Percentiles rank a stretch among this genome's conserved stretches.
Conservation (phyloP, 2,797 vertebrate genomes). For the Sebastolobus altivelis region DNA sequence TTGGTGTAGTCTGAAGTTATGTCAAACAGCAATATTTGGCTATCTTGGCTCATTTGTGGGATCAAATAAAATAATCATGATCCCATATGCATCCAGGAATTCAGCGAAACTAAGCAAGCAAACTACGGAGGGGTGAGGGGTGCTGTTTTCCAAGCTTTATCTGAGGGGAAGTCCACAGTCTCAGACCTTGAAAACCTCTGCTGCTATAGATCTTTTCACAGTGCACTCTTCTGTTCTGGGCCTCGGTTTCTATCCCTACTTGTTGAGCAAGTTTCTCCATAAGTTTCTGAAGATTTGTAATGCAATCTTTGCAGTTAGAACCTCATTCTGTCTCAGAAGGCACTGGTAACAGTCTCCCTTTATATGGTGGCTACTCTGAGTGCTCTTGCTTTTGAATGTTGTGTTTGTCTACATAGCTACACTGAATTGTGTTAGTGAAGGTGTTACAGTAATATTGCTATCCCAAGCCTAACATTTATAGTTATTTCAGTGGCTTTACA, state of each 20-base stretch:
- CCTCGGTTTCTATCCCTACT: neutral
- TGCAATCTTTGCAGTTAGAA: neutral
- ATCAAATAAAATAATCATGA: neutral
- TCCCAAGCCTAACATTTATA: neutral
- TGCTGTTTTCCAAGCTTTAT: neutral
- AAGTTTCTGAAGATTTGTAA: neutral
- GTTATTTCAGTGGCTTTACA: neutral
- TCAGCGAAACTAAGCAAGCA: neutral
- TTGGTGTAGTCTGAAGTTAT: neutral
- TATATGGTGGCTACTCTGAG: neutral
- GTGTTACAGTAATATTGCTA: too few relatives aligned
- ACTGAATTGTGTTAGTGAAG: neutral
- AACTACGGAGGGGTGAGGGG: too few relatives aligned
- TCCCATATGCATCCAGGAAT: neutral
- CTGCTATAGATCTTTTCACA: neutral
- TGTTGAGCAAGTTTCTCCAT: neutral
- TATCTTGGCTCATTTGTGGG: neutral
- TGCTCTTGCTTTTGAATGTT: conserved; percentile 10
- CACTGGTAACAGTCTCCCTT: neutral
- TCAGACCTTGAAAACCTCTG: neutral
- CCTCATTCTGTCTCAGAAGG: neutral
- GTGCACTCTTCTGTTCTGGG: neutral
- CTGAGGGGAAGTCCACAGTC: neutral
- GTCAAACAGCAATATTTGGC: neutral
- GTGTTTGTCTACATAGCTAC: neutral